Evolutionary conservation across 2,797 vertebrate genomes (phyloP), one percentile per base, ranked within the genome.

Genomic region (Betta splendens): DNA sequence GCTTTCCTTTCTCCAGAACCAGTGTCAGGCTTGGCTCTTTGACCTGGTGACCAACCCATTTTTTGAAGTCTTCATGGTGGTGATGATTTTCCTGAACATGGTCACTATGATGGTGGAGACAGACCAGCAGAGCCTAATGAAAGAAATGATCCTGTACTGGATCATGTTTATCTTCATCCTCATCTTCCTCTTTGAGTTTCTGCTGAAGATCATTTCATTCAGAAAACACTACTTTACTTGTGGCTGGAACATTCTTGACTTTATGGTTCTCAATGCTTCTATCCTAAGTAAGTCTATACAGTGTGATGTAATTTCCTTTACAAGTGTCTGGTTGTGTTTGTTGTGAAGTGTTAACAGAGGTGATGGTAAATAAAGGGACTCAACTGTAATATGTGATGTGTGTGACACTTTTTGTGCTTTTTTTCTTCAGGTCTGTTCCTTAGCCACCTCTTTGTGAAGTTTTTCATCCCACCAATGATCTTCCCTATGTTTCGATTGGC

Each of bases 201-300:
- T 91, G 26, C 89, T 98, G 63, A 98, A 98, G 83, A 85, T 98
- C 90, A 58, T 93, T 0, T 94, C 92, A 0, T 78, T 98, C 43
- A 89, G 95, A 5, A 69, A 90, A 0, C 90, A 95, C 80, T 98
- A 86, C 75, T 98, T 98, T 84, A 90, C 89, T 0, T 21, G 93
- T 0, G 89, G 92, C 39, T 94, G 93, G 92, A 98, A 98, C 66
- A 85, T 96, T 77, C 91, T 98, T 0, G 97, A 98, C 87, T 95
- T 98, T 0, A 85, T 95, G 40, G 92, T 97, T 13, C 89, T 97
- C 74, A 88, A 93, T 67, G 28, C 92, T n/a, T 94, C 89, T 69
- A 87, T 96, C 2, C 3, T 79, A 17, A 94, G 96, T 98, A 76
- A 75, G 88, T 72, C 25, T 13, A 13, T 6, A 12, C 4, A n/a